Percentiles rank a stretch among this genome's conserved stretches.
Evolutionary conservation across 2,888 invertebrate species (phyloP).

Genomic region (Drosophila affinis): DNA sequence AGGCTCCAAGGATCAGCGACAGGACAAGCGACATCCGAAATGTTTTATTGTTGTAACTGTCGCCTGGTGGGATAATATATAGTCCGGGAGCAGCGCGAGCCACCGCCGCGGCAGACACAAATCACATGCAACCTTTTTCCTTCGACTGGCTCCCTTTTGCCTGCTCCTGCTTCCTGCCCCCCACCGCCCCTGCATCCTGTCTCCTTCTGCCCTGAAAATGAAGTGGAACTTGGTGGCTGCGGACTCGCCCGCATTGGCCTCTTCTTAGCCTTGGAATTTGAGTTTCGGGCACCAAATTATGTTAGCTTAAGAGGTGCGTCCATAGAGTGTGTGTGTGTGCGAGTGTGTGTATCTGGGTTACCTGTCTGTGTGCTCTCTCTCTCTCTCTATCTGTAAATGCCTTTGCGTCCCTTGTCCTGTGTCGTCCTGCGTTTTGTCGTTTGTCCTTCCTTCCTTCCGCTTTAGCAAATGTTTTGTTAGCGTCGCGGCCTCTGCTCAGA

Average conservation of each 20-base stretch:
- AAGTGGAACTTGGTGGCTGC: constrained; percentile 25
- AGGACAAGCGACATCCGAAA: constrained; percentile 69
- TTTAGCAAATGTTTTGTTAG: constrained; percentile 77
- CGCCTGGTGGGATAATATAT: constrained; percentile 72
- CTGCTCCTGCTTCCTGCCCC: background rate
- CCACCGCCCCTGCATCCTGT: no score
- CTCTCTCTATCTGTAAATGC: constrained; percentile 7
- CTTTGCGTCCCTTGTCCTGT: constrained; percentile 56
- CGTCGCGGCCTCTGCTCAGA: constrained; percentile 47
- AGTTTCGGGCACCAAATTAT: constrained; percentile 61
- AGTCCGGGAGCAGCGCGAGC: constrained; percentile 57
- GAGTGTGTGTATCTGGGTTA: background rate
- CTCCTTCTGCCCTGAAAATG: constrained; percentile 21
- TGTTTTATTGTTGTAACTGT: constrained; percentile 79
- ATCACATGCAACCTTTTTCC: constrained; percentile 72
- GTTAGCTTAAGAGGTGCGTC: constrained; percentile 66
- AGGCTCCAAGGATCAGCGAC: constrained; percentile 52
- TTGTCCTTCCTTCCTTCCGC: constrained; percentile 54
- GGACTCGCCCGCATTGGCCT: constrained; percentile 63
- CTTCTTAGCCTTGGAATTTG: constrained; percentile 37
- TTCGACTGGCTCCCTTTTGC: no score
- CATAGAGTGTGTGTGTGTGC: constrained; percentile 13
- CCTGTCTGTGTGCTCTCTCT: background rate
- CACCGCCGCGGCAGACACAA: constrained; percentile 61
- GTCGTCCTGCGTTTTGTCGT: constrained; percentile 61